Evolutionary conservation across 1,140 invertebrate species (phyloP), one percentile per base, ranked within the genome.

Genomic region (Macrosteles quadrilineatus): DNA sequence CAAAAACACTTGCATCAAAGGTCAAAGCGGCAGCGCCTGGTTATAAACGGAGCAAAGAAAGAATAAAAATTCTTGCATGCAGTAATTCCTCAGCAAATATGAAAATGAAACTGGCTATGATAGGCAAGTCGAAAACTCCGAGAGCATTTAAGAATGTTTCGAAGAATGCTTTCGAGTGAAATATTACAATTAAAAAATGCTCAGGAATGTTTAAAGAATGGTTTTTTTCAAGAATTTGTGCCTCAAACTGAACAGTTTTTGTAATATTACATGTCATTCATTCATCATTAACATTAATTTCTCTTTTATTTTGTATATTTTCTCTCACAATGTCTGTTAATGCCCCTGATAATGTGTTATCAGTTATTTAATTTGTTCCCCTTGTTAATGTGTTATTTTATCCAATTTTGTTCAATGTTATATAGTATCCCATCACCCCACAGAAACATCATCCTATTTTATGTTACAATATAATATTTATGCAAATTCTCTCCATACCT

Each of bases 171-270:
- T 77, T 12, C 77, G 73, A 71, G 74, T 78, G 21, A 53, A 74
- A 50, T 80, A 80, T 72, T 74, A 71, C 69, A 65, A 67, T 64
- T 75, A 79, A 65, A 78, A 76, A 72, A 75, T 78, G 73, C 27
- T 30, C 19, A 47, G 64, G 70, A 29, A 43, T 79, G 21, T 78
- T 80, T 70, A 68, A 74, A 67, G 72, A 76, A 14, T 81, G 80
- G 79, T 80, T 12, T 80, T 68, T 23, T 32, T 50, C 2, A 14
- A 11, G 32, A 43, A 67, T 67, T 43, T 43, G 14, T 43, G n/a
- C 64, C 64, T 64, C 71, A 21, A 74, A 74, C 68, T 70, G 69
- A 47, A 27, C 66, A 69, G 19, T 78, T 75, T 69, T 73, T 75
- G 23, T n/a, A n/a, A n/a, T n/a, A n/a, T n/a, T n/a, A n/a, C n/a